Base-by-base conservation (phyloP, 2,888 invertebrate species). In the Tetragonisca angustula region DNA sequence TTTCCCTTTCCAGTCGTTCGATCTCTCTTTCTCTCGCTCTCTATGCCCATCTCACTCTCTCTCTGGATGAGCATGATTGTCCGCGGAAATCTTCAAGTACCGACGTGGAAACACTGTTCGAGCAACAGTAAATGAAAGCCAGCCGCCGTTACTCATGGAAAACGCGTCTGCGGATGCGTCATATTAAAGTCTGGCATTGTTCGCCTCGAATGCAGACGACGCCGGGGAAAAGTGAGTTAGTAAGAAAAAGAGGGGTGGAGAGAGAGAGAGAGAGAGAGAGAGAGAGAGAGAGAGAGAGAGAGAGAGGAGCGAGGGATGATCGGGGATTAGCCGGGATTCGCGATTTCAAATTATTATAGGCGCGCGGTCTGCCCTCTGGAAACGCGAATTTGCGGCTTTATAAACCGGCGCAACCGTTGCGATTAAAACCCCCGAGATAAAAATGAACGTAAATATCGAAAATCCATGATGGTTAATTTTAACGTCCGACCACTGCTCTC, bases 131-230 rank as follows among this genome's bases (percentile, higher is more conserved):
- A 91, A 92, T 92, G 92, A 92, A 92, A 92, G 89, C 87, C 85
- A 87, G 79, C 85, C 43, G 43, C 43, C 32, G 89, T 88, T 88
- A 83, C 82, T 85, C 83, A 59, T 88, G 85, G 84, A 88, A 27
- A 87, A 87, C 81, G 87, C 87, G 89, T 86, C 87, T 86, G 88
- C 84, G 87, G 83, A 87, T 88, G 87, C 89, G 88, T 90, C 89
- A 91, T 92, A 92, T 92, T 92, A 91, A 92, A 91, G 91, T 88
- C 91, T 83, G 65, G 87, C 87, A 91, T 91, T 91, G 91, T 91
- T 90, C 89, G 86, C 86, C 79, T 81, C 82, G 80, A 82, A 86
- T 73, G 76, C 85, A 54, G 62, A 79, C 69, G 82, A 64, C 5
- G 32, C 27, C 32, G 32, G 76, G 76, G 65, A 77, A 78, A 79